Conservation (phyloP, 2,113 vertebrate species). For the Brevimyrus niger region DNA sequence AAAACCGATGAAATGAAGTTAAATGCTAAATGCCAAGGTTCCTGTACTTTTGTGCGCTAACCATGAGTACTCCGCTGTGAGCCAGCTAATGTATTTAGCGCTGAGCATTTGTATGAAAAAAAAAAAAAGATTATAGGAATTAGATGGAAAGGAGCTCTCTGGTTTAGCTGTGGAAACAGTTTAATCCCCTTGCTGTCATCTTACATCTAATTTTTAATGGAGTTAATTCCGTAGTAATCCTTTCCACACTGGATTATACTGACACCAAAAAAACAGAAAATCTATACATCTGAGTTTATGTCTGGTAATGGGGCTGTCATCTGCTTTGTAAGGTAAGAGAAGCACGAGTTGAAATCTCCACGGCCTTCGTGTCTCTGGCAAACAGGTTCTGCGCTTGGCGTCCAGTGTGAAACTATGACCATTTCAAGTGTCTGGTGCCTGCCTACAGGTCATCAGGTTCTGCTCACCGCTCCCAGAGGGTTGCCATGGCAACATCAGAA, state of each 20-base stretch:
- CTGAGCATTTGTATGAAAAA: neutral
- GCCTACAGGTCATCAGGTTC: neutral
- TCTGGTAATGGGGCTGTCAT: neutral
- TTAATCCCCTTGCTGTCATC: constrained; percentile 14
- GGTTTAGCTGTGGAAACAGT: constrained; percentile 21
- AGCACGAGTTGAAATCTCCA: neutral
- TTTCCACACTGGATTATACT: constrained; percentile 15
- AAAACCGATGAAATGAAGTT: neutral
- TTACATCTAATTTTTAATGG: constrained; percentile 29
- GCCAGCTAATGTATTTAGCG: neutral
- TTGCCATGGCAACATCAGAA: neutral
- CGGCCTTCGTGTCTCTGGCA: neutral
- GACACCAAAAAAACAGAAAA: neutral
- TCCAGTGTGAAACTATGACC: neutral
- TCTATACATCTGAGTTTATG: neutral
- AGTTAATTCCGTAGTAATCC: too few relatives aligned
- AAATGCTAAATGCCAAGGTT: neutral
- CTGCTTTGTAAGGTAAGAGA: neutral
- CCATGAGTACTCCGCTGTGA: neutral
- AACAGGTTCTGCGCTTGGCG: neutral
- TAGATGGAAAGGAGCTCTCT: neutral
- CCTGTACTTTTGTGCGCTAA: neutral
- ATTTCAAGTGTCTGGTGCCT: neutral
- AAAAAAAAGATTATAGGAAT: constrained; percentile 9
- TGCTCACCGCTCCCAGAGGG: neutral